A percentile compares a stretch with the other conserved stretches of the same genome.
These are phyloP conservation scores for Sicus ferrugineus DNA, from an alignment of 2,888 invertebrate species.

Conservation along the genomic window DNA sequence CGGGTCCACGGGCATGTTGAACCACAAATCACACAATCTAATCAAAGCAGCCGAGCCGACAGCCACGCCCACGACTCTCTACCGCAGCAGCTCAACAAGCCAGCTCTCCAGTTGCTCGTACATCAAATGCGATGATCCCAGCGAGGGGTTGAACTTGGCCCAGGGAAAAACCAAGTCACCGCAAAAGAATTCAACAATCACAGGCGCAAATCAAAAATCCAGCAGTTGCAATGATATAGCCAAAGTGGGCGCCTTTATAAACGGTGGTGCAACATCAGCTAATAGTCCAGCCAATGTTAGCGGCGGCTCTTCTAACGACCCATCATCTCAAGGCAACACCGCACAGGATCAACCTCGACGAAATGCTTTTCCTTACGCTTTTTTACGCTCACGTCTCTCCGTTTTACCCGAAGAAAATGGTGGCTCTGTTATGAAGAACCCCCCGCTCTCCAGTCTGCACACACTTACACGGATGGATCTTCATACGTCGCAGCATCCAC, in stretches of 20 bases:
- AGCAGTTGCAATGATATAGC: conserved; percentile 78
- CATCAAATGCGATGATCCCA: conserved; percentile 81
- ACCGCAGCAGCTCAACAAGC: conserved; percentile 80
- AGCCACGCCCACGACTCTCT: conserved; percentile 63
- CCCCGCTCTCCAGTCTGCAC: conserved; percentile 46
- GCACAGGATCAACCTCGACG: conserved; percentile 66
- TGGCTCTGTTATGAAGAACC: conserved; percentile 65
- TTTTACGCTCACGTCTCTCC: conserved; percentile 77
- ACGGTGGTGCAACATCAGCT: conserved; percentile 33
- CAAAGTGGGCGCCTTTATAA: conserved; percentile 66
- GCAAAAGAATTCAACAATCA: conserved; percentile 60
- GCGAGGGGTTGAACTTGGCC: conserved; percentile 76
- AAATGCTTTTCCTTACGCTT: conserved; percentile 79
- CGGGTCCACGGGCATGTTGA: conserved; percentile 80
- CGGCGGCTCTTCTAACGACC: conserved; percentile 23
- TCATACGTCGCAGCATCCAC: conserved; percentile 19
- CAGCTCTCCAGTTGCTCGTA: conserved; percentile 74
- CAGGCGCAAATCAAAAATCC: conserved; percentile 67
- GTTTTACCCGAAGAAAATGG: conserved; percentile 79
- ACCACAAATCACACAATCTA: conserved; percentile 65
- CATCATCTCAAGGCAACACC: conserved; percentile 41
- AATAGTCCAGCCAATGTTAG: conserved; percentile 44
- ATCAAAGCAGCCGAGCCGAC: conserved; percentile 59
- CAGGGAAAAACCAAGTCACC: conserved; percentile 59
- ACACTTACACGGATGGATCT: conserved; percentile 36